Percentiles rank a stretch among this genome's conserved stretches.
These are phyloP conservation scores for Chouioia cunea DNA, from an alignment of 2,888 invertebrate genomes.

Conservation along the genomic window DNA sequence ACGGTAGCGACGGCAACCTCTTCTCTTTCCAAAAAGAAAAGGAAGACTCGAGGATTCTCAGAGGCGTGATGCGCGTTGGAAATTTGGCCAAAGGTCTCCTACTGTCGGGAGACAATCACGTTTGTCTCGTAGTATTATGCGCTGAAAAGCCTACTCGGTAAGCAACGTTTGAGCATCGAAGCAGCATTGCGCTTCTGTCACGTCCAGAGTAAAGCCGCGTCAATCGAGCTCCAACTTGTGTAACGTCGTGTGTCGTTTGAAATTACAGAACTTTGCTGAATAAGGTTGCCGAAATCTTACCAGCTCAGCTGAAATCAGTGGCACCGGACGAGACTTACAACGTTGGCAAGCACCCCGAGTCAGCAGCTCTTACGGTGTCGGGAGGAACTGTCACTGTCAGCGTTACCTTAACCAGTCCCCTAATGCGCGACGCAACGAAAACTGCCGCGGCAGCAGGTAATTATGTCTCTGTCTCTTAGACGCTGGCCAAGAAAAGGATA, in stretches of 20 bases:
- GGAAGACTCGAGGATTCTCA: constrained; percentile 80
- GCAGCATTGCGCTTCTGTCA: too few relatives aligned
- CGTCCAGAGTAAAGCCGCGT: too few relatives aligned
- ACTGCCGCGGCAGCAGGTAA: constrained; percentile 62
- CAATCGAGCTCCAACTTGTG: too few relatives aligned
- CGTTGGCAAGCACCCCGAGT: constrained; percentile 85
- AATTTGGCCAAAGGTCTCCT: constrained; percentile 90
- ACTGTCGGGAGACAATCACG: constrained; percentile 88
- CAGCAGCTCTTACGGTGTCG: constrained; percentile 87
- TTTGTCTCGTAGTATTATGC: constrained; percentile 94
- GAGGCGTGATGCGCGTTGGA: constrained; percentile 97
- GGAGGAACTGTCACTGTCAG: constrained; percentile 84
- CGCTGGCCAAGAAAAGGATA: constrained; percentile 68
- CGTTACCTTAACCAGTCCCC: constrained; percentile 92
- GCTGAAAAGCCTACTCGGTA: constrained; percentile 90
- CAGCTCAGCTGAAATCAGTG: constrained; percentile 81
- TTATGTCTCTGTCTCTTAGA: constrained; percentile 54
- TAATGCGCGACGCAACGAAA: constrained; percentile 82
- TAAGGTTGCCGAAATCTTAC: constrained; percentile 87
- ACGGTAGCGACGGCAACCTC: constrained; percentile 79
- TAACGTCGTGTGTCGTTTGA: constrained; percentile 12
- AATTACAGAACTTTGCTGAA: constrained; percentile 79
- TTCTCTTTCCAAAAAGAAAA: constrained; percentile 80
- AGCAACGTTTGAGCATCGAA: constrained; percentile 29
- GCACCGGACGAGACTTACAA: constrained; percentile 84